Evolutionary conservation across 2,888 invertebrate genomes (phyloP), one percentile per base, ranked within the genome.

Genomic region (Pyrrhosoma nymphula): DNA sequence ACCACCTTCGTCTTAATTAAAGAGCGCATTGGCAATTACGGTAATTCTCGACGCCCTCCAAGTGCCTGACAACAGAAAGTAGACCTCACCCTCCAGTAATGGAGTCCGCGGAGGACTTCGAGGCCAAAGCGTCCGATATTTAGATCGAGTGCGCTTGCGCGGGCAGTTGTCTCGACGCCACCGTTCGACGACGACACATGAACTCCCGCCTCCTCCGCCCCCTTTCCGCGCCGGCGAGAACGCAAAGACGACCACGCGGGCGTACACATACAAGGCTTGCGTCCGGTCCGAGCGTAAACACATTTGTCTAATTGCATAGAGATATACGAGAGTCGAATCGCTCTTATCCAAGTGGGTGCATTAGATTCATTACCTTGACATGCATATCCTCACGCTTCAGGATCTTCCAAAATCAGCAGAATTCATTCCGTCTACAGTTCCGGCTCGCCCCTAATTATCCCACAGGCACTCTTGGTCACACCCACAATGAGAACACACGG

Each of bases 401-500:
- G 12, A 82, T n/a, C 30, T 82, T 82, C 82, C 82, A 35, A 82
- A 35, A 82, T 14, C 35, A 35, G 82, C 82, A 30, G 35, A n/a
- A 69, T 69, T 14, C n/a, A 69, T n/a, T 82, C 35, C 30, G 1
- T 35, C 35, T 35, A 6, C 35, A 3, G 47, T 91, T 75, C 23
- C 26, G 47, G 69, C 69, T 69, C 69, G 26, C 93, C 69, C 63
- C 69, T 69, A 47, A 93, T 47, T 69, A 35, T 55, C 93, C 47
- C 69, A 23, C 39, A 39, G 55, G 69, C 69, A 69, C 69, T 47
- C 69, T 23, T 10, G 23, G 14, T n/a, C 91, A 69, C 69, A 69
- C 69, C 93, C 47, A 63, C 47, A 18, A 63, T 12, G 20, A 16
- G 39, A 47, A n/a, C 89, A 56, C 89, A 89, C 89, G 20, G 56